Evolutionary conservation across 2,797 vertebrate species (phyloP), one percentile per base, ranked within the genome.

Genomic region (Mus minutoides): DNA sequence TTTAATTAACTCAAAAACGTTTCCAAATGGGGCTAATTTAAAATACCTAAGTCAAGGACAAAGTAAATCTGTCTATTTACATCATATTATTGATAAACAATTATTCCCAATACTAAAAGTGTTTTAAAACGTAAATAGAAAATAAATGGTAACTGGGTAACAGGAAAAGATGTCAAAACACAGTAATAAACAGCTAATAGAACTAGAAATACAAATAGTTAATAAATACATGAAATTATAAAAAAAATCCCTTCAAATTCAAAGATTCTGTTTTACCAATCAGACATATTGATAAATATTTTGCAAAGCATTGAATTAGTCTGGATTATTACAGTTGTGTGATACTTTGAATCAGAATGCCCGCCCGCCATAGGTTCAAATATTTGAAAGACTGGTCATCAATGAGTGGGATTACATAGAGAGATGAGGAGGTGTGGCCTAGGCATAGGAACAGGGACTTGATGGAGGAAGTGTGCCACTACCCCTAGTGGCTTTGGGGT

Each of bases 151-250:
- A 71, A 43, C 16, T 71, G n/a, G 4, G 62, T 11, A 86, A 34
- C 78, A 49, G 29, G 5, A 67, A 85, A 89, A 80, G 67, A 49
- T 34, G 58, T 62, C 80, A 31, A 76, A 77, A 85, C 26, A n/a
- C 17, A 73, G 26, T 56, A 89, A 58, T 14, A 29, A 21, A 19
- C 22, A 67, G 56, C 40, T 89, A 43, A 60, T 79, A 78, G 11
- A 78, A 71, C 71, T 79, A 85, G 62, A 85, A 91, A 95, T 64
- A 19, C 19, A 60, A 83, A 52, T 92, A 67, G 21, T 73, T 56
- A 87, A 40, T 54, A 34, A 67, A 56, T 17, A 54, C 29, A 52
- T 24, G 62, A 49, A 85, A 49, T 67, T 49, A 62, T 29, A 19
- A 5, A 83, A 56, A 43, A 46, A 11, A 62, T 62, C 29, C 19